Base-by-base conservation (phyloP, 2,888 invertebrate genomes). In the Mechanitis mazaeus region DNA sequence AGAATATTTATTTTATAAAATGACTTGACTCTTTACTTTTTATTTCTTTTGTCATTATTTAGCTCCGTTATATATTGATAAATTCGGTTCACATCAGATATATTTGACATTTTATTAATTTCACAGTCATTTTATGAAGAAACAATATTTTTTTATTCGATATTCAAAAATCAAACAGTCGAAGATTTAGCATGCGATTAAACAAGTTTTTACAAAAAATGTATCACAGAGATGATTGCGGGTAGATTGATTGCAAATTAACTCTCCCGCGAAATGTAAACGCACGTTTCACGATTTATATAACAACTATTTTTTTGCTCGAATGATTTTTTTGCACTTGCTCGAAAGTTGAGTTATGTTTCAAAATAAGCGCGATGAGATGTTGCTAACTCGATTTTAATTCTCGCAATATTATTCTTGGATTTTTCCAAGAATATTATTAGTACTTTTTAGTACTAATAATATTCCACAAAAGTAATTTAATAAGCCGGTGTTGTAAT, bases 201-300 rank as follows among this genome's bases (percentile, higher is more conserved):
- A 58, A 60, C 9, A 33, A 4, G 33, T 60, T 60, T 55, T 69
- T 70, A 67, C 66, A 63, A 65, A 70, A 68, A 71, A 69, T 64
- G 65, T 67, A 68, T 68, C 65, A 65, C 67, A 60, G 64, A 61
- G 54, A 63, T 63, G 66, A 69, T 70, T 69, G 62, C 61, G 47
- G 59, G 61, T 55, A 64, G 56, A 65, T 64, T 59, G 59, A 66
- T 69, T 66, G 61, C 58, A 64, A 70, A 69, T 69, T 64, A 68
- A 66, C 66, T 62, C 64, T 3, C 42, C 42, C 59, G 64, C 61
- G 57, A 50, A 68, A 66, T 66, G 65, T 68, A 71, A 64, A 71
- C 71, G 72, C 74, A 73, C 74, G 76, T 70, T 65, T 70, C 61
- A 64, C 72, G 68, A 73, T 74, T 75, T 72, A 20, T 68, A 64